Evolutionary conservation across 2,888 invertebrate genomes (phyloP), one percentile per base, ranked within the genome.

Genomic region (Panopea generosa): DNA sequence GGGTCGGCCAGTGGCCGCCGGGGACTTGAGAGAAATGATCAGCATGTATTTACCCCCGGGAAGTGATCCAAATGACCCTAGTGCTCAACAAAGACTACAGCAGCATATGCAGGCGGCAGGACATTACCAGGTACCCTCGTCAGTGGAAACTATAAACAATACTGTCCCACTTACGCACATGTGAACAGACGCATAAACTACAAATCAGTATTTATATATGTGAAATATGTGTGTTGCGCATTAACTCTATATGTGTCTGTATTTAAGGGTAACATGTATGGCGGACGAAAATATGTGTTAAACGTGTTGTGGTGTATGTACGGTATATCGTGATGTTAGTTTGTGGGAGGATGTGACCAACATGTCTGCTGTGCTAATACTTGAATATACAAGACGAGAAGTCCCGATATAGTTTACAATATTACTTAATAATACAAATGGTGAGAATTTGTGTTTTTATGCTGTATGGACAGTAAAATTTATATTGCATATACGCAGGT

Each of bases 21-120:
- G 95, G 40, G 95, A 95, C 88, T 93, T 95, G 56, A 93, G 95
- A 65, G 95, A 96, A 91, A 95, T 96, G 95, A 95, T 96, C 91
- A 95, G 95, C 86, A 95, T 96, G 95, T 96, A 96, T 93, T 94
- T 96, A 91, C 94, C 94, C 18, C 95, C 94, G 66, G 96, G 95
- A 91, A 73, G 81, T 74, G 82, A 84, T 56, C 78, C 84, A 52
- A 78, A 87, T 81, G 85, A 86, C 83, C 81, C 86, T 76, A 72
- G 73, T 81, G 82, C 85, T 66, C 87, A 87, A 62, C 86, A 85
- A 53, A 84, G 86, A 67, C 81, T 86, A 40, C 88, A 87, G 70
- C 86, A 86, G 62, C 90, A 89, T 82, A 75, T 77, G 75, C 77
- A 77, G 29, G 76, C 76, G 2, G 69, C 69, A n/a, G 85, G 86